Percentiles rank a stretch among this genome's conserved stretches.
These are phyloP conservation scores for Lucilia sericata DNA, from an alignment of 1,140 invertebrate genomes.

Conservation along the genomic window DNA sequence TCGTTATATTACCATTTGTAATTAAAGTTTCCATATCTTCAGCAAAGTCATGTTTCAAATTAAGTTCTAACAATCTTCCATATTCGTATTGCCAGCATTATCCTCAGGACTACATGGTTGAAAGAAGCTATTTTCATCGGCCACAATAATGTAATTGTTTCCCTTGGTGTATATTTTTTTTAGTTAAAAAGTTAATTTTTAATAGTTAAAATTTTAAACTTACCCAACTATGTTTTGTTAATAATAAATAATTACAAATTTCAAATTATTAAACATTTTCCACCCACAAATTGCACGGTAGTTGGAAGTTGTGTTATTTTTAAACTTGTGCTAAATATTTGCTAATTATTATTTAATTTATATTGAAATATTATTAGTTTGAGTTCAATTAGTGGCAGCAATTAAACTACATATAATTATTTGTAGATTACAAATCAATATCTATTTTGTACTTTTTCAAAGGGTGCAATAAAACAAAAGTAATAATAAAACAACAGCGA, in stretches of 20 bases:
- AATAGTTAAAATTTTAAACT: no score
- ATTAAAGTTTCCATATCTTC: constrained; percentile 37
- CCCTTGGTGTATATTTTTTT: background rate
- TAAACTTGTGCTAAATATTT: constrained; percentile 5
- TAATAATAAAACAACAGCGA: no score
- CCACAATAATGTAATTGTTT: constrained; percentile 9
- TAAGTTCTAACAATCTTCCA: background rate
- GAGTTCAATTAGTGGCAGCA: background rate
- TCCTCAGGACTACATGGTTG: background rate
- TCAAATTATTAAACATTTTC: background rate
- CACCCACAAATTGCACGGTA: background rate
- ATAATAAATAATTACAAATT: background rate
- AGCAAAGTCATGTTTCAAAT: constrained; percentile 25
- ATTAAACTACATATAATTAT: constrained; percentile 11
- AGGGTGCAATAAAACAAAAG: background rate
- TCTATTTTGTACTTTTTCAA: background rate
- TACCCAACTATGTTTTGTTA: background rate
- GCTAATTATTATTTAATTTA: background rate
- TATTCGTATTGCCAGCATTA: constrained; percentile 8
- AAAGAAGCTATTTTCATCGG: background rate
- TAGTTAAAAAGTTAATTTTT: no score
- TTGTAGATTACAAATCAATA: constrained; percentile 14
- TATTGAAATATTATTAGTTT: background rate
- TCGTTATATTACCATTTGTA: constrained; percentile 31
- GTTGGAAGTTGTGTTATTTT: background rate